Conservation (phyloP, 1,140 invertebrate genomes). For the Leucophenga varia region DNA sequence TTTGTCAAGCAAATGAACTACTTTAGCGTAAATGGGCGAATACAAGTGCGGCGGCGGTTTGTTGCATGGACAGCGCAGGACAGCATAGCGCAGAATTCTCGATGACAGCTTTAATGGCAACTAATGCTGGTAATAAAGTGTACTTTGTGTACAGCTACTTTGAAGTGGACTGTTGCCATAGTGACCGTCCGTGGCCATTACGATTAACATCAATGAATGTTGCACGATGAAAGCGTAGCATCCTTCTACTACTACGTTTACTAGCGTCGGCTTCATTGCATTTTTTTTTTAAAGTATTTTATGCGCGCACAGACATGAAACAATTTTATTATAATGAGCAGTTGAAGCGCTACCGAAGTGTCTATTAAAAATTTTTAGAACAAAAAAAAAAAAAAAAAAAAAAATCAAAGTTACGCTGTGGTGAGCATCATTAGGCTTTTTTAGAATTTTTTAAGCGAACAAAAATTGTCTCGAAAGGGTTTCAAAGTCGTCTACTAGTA, state of each 20-base stretch:
- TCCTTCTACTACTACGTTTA: too few relatives aligned
- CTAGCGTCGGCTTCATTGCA: constrained; percentile 16
- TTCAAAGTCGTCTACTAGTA: too few relatives aligned
- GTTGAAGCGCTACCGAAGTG: constrained; percentile 15
- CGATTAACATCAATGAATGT: not conserved
- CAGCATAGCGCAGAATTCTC: too few relatives aligned
- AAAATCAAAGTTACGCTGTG: too few relatives aligned
- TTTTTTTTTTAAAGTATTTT: constrained; percentile 21
- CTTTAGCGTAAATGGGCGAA: constrained; percentile 10
- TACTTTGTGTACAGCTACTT: constrained; percentile 13
- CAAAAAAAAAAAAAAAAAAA: constrained; percentile 9
- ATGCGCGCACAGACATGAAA: constrained; percentile 19
- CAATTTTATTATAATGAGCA: constrained; percentile 29
- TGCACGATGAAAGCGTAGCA: too few relatives aligned
- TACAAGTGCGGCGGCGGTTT: not conserved
- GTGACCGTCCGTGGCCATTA: constrained; percentile 1
- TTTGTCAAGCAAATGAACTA: constrained; percentile 2
- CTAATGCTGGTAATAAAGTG: constrained; percentile 20
- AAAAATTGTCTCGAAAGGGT: too few relatives aligned
- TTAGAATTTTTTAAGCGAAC: too few relatives aligned
- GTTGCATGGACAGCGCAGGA: too few relatives aligned
- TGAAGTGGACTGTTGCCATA: too few relatives aligned
- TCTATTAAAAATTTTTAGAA: constrained; percentile 24
- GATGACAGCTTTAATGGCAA: constrained; percentile 7
- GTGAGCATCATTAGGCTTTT: too few relatives aligned